Base-by-base conservation (phyloP, 2,797 vertebrate species). In the Falco concolor region DNA sequence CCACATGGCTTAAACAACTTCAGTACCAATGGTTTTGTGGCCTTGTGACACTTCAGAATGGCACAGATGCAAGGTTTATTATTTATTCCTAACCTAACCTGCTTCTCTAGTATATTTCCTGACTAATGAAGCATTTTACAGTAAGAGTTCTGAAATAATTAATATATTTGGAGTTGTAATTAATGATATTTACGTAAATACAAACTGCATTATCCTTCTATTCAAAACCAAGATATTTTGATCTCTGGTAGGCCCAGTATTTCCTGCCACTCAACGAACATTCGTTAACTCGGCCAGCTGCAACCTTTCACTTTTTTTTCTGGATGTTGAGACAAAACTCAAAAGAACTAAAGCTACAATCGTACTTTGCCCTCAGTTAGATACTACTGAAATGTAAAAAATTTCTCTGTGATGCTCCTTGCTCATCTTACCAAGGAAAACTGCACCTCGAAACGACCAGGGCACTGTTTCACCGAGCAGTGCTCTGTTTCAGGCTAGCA, bases 201-300 rank as follows among this genome's bases (percentile, higher is more conserved):
- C 14, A 79, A 32, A 56, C 44, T 72, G 63, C 83, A 54, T 10
- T 10, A 74, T 27, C 68, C 73, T 87, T 80, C 60, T 67, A 72
- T 83, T 84, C 21, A 87, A 91, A 90, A 14, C n/a, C 75, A 53
- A 52, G 56, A 1, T 45, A 38, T 13, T 92, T 34, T 80, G 6
- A 86, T 52, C 54, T 65, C 82, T 75, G 69, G 42, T 38, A 63
- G 69, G 52, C 69, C 76, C 13, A 3, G 74, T 52, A 80, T 90
- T 95, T 93, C 74, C 94, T 91, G 83, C 24, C 16, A 8, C 70
- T 25, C 13, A 53, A 64, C 1, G 27, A 85, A 68, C 17, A 13
- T 0, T 2, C 1, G 0, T 22, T 28, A 77, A 53, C 54, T 22
- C 1, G 0, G 34, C 23, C 74, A 84, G 27, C n/a, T 86, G 47